Base-by-base conservation (phyloP, 2,797 vertebrate species). In the Hypotaenidia philippensis region DNA sequence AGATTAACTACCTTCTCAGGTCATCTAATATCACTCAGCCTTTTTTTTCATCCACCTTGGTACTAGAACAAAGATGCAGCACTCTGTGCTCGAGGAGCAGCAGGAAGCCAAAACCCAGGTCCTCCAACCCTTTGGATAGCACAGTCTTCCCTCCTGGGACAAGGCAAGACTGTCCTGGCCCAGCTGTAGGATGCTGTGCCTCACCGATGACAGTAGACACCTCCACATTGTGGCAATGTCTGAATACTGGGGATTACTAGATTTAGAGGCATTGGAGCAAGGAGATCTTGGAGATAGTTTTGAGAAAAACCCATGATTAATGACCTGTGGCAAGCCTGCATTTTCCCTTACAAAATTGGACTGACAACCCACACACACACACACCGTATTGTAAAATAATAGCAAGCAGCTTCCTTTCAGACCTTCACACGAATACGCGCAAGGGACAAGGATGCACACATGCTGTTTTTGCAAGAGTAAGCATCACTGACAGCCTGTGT, bases 301-400 rank as follows among this genome's bases (percentile, higher is more conserved):
- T 66, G 59, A 32, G 56, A 53, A 85, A 76, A 83, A 7, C 5
- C 9, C 15, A n/a, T 8, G 7, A 22, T 40, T 56, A 36, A 36
- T 6, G 3, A 6, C 25, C 36, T 25, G 6, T 49, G 34, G 34
- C 0, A 0, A 79, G 23, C 19, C 10, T 49, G 36, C 6, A 9
- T 66, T 69, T 87, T 75, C 19, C 15, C 12, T 68, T 12, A 26
- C 14, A 40, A 66, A 74, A 79, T 2, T 13, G 3, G 34, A 72
- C 29, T 71, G 29, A 20, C 3, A 11, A 22, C 6, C 11, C 18
- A 9, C 41, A 8, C 41, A 17, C 41, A 7, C 40, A 16, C 40
- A 36, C 36, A 36, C 36, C 11, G 8, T 4, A 19, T 4, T 7
- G 5, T 17, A 19, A 74, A 50, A 10, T 22, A 57, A 70, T 8